Base-by-base conservation (phyloP, 2,888 invertebrate species). In the Bugula neritina region DNA sequence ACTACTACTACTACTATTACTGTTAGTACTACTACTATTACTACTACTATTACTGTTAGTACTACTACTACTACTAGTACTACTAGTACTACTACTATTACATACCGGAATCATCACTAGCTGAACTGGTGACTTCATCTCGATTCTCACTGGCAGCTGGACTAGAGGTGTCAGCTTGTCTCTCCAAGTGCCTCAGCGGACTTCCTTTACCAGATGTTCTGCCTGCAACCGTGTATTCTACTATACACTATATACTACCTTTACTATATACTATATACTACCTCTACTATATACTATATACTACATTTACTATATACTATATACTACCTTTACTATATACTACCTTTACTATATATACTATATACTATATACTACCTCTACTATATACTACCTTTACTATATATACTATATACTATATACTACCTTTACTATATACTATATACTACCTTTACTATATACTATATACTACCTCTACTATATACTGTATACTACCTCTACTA, bases 31-130 rank as follows among this genome's bases (percentile, higher is more conserved):
- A n/a, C n/a, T n/a, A n/a, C n/a, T n/a, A n/a, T n/a, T n/a, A n/a
- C n/a, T n/a, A n/a, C n/a, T n/a, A n/a, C n/a, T n/a, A n/a, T n/a
- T n/a, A n/a, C n/a, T n/a, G n/a, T n/a, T n/a, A n/a, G n/a, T n/a
- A 10, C 43, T 43, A 43, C 17, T 43, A 43, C 43, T 17, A 43
- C 43, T 17, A 43, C 43, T 10, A 43, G 10, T 17, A 43, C 43
- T 17, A 5, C 43, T 43, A 43, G 10, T 17, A 43, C 43, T 17
- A 43, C 43, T 10, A 43, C 55, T 5, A 17, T 13, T n/a, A 25
- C 63, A 25, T 63, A 63, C 63, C 63, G 3, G 63, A 63, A n/a
- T 63, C 63, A 63, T 63, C 63, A 63, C 63, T 63, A 31, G 63
- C 63, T 3, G 63, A 63, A n/a, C 63, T 63, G 27, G 31, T 31